A percentile compares a stretch with the other conserved stretches of the same genome.
Evolutionary conservation across 2,888 invertebrate species (phyloP).

Genomic region (Drosophila nr. perissopoda): DNA sequence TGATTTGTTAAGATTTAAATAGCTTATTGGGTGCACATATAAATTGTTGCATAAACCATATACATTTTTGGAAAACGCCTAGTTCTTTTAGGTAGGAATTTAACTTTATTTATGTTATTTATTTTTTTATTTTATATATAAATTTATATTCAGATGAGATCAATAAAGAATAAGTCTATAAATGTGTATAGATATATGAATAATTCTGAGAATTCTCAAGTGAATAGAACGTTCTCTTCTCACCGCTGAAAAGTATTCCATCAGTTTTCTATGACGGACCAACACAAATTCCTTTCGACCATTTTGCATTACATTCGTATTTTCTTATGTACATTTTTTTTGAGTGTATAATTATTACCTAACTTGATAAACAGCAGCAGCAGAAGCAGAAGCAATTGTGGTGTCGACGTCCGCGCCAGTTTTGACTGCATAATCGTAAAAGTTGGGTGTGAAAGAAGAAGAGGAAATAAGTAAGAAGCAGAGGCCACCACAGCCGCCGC

Average conservation of each 20-base stretch:
- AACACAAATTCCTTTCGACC: neutral
- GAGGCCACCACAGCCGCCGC: slow-evolving; percentile 30
- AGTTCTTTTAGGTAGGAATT: neutral
- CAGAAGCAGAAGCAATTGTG: slow-evolving; percentile 12
- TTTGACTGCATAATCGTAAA: slow-evolving; percentile 54
- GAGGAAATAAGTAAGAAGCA: slow-evolving; percentile 24
- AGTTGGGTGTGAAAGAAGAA: slow-evolving; percentile 32
- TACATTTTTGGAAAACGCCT: no score
- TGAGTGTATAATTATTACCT: slow-evolving; percentile 15
- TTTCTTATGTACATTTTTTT: neutral
- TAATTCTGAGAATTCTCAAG: no score
- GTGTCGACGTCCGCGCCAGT: slow-evolving; percentile 55
- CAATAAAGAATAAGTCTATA: neutral
- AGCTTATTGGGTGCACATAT: neutral
- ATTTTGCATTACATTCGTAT: neutral
- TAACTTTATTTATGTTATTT: neutral
- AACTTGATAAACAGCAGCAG: slow-evolving; percentile 13
- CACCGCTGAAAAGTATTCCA: no score
- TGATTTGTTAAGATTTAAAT: neutral
- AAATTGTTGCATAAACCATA: no score
- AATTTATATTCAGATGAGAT: neutral
- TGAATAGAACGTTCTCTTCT: no score
- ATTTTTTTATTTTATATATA: no score
- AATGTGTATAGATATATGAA: neutral
- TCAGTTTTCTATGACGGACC: neutral